These are phyloP conservation scores for Channallabes apus DNA, from an alignment of 2,797 vertebrate species.

Conservation along the genomic window DNA sequence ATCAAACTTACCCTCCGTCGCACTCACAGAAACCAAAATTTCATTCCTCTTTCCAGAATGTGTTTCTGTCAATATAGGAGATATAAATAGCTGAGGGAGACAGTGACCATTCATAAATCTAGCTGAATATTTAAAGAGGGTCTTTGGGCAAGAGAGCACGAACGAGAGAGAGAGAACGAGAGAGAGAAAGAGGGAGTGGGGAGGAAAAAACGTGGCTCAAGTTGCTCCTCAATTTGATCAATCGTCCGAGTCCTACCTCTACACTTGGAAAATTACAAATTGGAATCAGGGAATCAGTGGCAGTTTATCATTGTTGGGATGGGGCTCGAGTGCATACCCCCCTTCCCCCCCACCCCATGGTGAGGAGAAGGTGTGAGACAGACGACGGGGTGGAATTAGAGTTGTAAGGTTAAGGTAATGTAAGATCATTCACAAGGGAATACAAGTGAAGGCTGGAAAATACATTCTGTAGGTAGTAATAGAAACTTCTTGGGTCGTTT, in stretches of 20 bases:
- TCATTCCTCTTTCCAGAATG: conserved; percentile 65
- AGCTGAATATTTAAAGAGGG: conserved; percentile 80
- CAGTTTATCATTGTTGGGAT: conserved; percentile 77
- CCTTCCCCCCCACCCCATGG: neutral
- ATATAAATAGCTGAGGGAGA: conserved; percentile 75
- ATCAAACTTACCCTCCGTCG: conserved; percentile 60
- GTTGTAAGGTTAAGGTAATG: conserved; percentile 37
- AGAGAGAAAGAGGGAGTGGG: conserved; percentile 44
- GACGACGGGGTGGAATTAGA: conserved; percentile 34
- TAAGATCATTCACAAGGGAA: conserved; percentile 25
- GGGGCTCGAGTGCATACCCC: conserved; percentile 43
- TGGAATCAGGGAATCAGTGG: conserved; percentile 79
- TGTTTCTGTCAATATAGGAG: conserved; percentile 73
- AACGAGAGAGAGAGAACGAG: conserved; percentile 45
- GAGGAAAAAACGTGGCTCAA: conserved; percentile 60
- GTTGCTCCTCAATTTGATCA: conserved; percentile 78
- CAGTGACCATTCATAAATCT: conserved; percentile 78
- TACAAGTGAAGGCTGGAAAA: conserved; percentile 25
- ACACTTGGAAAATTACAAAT: conserved; percentile 81
- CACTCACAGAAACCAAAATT: conserved; percentile 62
- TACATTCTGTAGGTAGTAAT: neutral
- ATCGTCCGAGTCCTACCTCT: conserved; percentile 77
- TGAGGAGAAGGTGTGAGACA: conserved; percentile 30
- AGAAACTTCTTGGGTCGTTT: conserved; percentile 11
- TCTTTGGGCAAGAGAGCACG: conserved; percentile 67